Percentiles rank a stretch among this genome's conserved stretches.
phyloP scores from a whole-genome alignment of 2,888 invertebrate species.

The Trichopria drosophilae region DNA sequence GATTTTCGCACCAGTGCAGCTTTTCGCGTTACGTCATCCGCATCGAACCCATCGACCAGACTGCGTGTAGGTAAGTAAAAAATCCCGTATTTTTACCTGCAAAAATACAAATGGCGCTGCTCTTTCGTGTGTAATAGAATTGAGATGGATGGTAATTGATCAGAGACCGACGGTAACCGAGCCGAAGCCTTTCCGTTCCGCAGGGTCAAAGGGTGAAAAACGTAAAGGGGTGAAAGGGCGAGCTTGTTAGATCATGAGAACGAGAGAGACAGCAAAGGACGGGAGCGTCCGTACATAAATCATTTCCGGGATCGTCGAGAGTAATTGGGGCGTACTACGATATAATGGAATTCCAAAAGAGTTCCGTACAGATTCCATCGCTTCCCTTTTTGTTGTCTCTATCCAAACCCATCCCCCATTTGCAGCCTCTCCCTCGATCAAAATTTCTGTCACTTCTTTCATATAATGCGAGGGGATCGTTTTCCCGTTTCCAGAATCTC shows the following conservation, averaged over 20 bases:
- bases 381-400: constrained; percentile 27
- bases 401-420: too few species aligned
- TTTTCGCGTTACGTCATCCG: too few species aligned
- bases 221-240: constrained; percentile 7
- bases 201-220: constrained; percentile 19
- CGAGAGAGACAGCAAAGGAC: neutral
- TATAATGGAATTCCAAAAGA: constrained; percentile 45
- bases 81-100: too few species aligned
- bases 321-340: constrained; percentile 47
- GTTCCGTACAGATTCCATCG: constrained; percentile 30
- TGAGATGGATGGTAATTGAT: constrained; percentile 44
- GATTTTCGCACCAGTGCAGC: too few species aligned
- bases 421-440: constrained; percentile 9
- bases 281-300: constrained; percentile 42
- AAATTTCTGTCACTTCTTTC: constrained; percentile 7
- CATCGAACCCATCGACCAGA: too few species aligned
- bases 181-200: constrained; percentile 33
- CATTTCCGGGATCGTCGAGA: constrained; percentile 42
- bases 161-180: constrained; percentile 35
- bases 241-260: constrained; percentile 10
- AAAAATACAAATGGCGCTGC: too few species aligned
- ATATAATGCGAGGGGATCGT: constrained; percentile 12
- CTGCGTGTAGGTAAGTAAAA: too few species aligned
- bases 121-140: constrained; percentile 37
- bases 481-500: neutral